A percentile compares a stretch with the other conserved stretches of the same genome.
These are phyloP conservation scores for Tachuris rubrigastra DNA, from an alignment of 2,113 vertebrate species.

Conservation along the genomic window DNA sequence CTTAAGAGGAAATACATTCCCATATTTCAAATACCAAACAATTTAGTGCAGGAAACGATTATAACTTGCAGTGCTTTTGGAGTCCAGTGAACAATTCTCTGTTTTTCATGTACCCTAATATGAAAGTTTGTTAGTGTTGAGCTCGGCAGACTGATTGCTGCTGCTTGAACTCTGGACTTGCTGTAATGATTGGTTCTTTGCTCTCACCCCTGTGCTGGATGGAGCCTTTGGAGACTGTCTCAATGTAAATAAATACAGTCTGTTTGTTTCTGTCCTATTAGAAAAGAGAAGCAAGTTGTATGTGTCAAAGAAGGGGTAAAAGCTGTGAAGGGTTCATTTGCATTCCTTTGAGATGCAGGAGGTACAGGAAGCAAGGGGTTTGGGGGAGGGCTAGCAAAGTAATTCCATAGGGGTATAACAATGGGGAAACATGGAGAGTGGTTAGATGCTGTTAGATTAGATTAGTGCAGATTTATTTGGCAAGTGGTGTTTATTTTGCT, in stretches of 20 bases:
- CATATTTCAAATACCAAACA: neutral
- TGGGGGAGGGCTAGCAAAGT: slow-evolving; percentile 7
- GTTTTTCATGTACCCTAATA: neutral
- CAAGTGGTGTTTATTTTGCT: slow-evolving; percentile 17
- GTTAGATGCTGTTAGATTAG: slow-evolving; percentile 50
- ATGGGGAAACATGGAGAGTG: neutral
- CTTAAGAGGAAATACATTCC: neutral
- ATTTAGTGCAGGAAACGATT: neutral
- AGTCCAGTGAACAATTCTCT: neutral
- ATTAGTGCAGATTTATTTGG: slow-evolving; percentile 30
- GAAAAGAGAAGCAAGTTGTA: neutral
- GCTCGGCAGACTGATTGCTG: neutral
- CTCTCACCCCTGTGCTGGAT: neutral
- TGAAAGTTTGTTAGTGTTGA: neutral
- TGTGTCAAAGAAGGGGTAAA: slow-evolving; percentile 4
- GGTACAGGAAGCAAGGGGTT: slow-evolving; percentile 5
- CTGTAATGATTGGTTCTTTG: neutral
- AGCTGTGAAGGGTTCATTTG: slow-evolving; percentile 25
- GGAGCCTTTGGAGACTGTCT: slow-evolving; percentile 24
- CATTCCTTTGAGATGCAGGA: slow-evolving; percentile 56
- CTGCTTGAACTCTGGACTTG: neutral
- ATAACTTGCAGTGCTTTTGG: neutral
- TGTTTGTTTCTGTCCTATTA: slow-evolving; percentile 23
- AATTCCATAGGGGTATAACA: slow-evolving; percentile 2
- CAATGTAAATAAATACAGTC: slow-evolving; percentile 48